Evolutionary conservation across 2,888 invertebrate species (phyloP), one percentile per base, ranked within the genome.

Genomic region (Phrixothrix hirtus): DNA sequence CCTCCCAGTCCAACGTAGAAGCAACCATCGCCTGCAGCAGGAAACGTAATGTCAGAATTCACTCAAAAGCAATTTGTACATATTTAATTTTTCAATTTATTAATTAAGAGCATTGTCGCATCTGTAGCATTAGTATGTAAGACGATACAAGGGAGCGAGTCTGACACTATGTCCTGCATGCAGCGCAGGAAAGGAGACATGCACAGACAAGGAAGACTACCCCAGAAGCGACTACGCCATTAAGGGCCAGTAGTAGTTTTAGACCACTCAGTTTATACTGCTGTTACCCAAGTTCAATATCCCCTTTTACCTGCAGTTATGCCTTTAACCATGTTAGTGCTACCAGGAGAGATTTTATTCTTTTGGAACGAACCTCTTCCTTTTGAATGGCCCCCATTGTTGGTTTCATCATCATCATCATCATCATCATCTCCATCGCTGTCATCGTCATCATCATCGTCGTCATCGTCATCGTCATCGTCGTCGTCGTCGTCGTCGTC

Each of bases 1-100:
- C 89, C 89, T 81, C 90, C 91, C 86, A 92, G 86, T 83, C 92
- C 92, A 84, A 92, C 89, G 89, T 90, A 90, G 90, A 92, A 92
- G 87, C 92, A 92, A 43, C 52, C 91, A 87, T 92, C 92, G 88
- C 92, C 92, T 92, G 90, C 89, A 86, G 85, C 84, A 88, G 87
- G 88, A 89, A 89, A 90, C 88, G 89, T 81, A 83, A 81, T 85
- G 83, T 85, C 82, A 84, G 86, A 84, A 83, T 81, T 78, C 67
- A 69, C 71, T 61, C 67, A 59, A 62, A 57, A 64, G 39, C 45
- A 52, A 48, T 43, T 42, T 46, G 41, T 55, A 50, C 29, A 51
- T 14, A 77, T 27, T 31, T 78, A 73, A 25, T 76, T 71, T 46
- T 49, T 42, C 31, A 29, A 49, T 55, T 50, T 37, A 35, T 53